Percentiles rank a stretch among this genome's conserved stretches.
These are phyloP conservation scores for Ochropleura plecta DNA, from an alignment of 2,888 invertebrate species.

Conservation along the genomic window DNA sequence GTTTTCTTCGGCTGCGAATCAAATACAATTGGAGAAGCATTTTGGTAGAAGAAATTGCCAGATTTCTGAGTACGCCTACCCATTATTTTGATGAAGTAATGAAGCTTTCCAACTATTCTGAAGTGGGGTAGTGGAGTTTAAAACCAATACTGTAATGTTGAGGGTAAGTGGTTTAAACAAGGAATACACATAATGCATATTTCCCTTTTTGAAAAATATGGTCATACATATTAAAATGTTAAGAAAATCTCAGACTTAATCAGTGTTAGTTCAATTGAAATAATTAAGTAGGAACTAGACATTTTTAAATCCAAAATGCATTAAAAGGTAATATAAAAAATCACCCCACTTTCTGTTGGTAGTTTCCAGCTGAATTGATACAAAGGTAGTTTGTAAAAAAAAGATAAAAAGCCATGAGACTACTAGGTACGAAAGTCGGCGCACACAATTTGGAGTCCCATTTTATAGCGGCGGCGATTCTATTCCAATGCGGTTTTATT, in stretches of 20 bases:
- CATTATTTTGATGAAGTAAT: conserved; percentile 3
- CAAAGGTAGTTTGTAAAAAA: conserved; percentile 55
- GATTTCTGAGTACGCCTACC: conserved; percentile 5
- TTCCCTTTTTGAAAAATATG: not conserved
- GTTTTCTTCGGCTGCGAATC: conserved; percentile 71
- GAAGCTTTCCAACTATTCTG: not conserved
- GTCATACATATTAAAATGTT: not conserved
- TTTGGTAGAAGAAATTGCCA: conserved; percentile 20
- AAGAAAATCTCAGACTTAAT: not conserved
- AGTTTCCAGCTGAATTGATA: conserved; percentile 52
- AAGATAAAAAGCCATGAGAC: conserved; percentile 41
- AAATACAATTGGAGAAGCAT: conserved; percentile 53
- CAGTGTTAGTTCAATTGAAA: not conserved
- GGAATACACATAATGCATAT: not conserved
- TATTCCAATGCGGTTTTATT: conserved; percentile 57
- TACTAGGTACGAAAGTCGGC: conserved; percentile 39
- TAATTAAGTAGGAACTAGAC: not conserved
- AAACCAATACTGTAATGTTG: not conserved
- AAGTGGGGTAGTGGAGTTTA: not conserved
- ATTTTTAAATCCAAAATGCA: conserved; percentile 2
- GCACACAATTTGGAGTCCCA: conserved; percentile 57
- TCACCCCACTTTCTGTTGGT: conserved; percentile 18
- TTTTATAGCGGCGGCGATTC: conserved; percentile 60
- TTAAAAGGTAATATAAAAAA: conserved; percentile 17
- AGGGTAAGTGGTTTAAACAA: not conserved